Percentiles rank a stretch among this genome's conserved stretches.
Evolutionary conservation across 2,113 vertebrate genomes (phyloP).

Genomic region (Pitta sordida): DNA sequence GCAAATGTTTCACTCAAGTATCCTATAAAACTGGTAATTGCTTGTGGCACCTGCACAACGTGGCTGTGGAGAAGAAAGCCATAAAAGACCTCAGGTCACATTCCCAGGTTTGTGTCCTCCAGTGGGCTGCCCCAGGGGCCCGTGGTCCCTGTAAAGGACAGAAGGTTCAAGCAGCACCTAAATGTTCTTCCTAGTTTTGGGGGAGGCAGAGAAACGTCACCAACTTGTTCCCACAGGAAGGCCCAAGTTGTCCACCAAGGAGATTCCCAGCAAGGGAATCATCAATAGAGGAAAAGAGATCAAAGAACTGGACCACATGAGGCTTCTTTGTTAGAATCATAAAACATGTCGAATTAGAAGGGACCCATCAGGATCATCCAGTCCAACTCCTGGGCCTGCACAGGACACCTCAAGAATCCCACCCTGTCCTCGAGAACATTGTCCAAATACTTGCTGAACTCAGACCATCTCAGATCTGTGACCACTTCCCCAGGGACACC

Average conservation of each 20-base stretch:
- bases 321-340: background rate
- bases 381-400: background rate
- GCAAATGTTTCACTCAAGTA: constrained; percentile 18
- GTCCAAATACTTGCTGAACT: background rate
- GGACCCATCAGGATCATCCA: background rate
- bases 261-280: background rate
- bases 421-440: background rate
- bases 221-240: background rate
- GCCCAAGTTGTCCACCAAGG: background rate
- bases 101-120: background rate
- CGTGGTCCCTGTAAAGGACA: background rate
- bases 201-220: background rate
- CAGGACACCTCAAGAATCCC: background rate
- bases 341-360: background rate
- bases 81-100: background rate
- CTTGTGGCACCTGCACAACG: background rate
- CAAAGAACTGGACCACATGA: background rate
- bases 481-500: background rate
- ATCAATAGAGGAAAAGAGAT: background rate
- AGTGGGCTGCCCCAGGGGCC: background rate
- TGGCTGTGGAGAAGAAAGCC: background rate
- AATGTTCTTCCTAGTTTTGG: background rate
- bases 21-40: constrained; percentile 28
- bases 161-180: background rate
- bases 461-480: background rate